A percentile compares a stretch with the other conserved stretches of the same genome.
Evolutionary conservation across 2,888 invertebrate genomes (phyloP).

Genomic region (Tanytarsus gracilentus): DNA sequence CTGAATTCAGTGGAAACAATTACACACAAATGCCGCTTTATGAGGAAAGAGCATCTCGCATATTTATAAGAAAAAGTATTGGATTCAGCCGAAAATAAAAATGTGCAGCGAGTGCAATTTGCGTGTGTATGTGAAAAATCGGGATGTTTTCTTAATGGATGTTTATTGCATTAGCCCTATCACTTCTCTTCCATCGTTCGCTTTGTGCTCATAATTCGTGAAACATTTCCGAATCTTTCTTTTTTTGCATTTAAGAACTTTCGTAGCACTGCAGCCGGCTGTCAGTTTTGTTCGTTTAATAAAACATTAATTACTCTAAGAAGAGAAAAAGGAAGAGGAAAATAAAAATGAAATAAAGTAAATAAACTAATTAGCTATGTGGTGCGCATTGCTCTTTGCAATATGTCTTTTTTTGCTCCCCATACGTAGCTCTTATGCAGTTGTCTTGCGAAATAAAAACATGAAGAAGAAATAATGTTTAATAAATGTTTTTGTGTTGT

Average conservation of each 20-base stretch:
- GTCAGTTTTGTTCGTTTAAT: conserved; percentile 20
- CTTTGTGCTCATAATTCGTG: not conserved
- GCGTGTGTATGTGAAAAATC: conserved; percentile 10
- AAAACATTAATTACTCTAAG: conserved; percentile 21
- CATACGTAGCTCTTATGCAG: conserved; percentile 1
- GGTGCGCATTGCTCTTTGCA: not conserved
- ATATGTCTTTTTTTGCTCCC: not conserved
- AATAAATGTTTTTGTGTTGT: not conserved
- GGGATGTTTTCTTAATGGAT: conserved; percentile 13
- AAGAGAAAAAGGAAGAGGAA: not conserved
- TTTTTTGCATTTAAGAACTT: not conserved
- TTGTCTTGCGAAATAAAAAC: too few species aligned
- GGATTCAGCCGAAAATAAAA: too few species aligned
- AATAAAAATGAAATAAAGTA: conserved; percentile 1
- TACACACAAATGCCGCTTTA: not conserved
- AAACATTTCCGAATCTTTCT: not conserved
- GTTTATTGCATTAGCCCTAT: conserved; percentile 22
- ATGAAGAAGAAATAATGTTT: not conserved
- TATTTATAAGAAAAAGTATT: not conserved
- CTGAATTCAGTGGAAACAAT: not conserved
- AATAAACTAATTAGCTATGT: conserved; percentile 24
- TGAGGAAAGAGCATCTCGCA: not conserved
- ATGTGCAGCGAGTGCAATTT: not conserved
- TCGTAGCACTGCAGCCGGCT: not conserved
- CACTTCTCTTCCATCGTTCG: conserved; percentile 7